Evolutionary conservation across 2,113 vertebrate species (phyloP).

Genomic region (Bufo bufo): DNA sequence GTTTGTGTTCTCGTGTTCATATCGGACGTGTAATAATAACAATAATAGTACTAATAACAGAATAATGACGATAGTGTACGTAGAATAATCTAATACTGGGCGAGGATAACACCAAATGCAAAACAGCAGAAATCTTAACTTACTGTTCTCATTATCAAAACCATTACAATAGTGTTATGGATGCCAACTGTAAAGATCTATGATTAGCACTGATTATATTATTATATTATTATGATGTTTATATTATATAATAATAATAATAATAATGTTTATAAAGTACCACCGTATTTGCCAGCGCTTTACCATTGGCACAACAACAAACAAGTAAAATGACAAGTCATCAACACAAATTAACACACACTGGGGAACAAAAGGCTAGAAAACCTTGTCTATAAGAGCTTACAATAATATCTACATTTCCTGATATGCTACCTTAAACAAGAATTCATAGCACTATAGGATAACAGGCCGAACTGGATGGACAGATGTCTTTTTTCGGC

Average conservation of each 20-base stretch:
- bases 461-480: too few species aligned
- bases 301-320: background rate
- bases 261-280: background rate
- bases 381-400: too few species aligned
- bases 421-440: too few species aligned
- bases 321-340: background rate
- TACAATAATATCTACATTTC: too few species aligned
- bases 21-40: background rate
- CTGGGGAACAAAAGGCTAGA: background rate
- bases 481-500: too few species aligned
- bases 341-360: background rate
- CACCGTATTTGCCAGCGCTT: background rate
- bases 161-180: background rate
- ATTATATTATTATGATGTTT: too few species aligned
- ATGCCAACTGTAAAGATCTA: background rate
- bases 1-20: background rate
- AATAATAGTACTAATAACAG: background rate
- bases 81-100: background rate
- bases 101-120: background rate
- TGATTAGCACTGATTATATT: too few species aligned
- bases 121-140: background rate
- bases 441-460: too few species aligned
- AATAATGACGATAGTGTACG: background rate
- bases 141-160: background rate
- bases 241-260: background rate